Conservation (phyloP, 2,797 vertebrate species). For the Neosilurus hyrtlii region DNA sequence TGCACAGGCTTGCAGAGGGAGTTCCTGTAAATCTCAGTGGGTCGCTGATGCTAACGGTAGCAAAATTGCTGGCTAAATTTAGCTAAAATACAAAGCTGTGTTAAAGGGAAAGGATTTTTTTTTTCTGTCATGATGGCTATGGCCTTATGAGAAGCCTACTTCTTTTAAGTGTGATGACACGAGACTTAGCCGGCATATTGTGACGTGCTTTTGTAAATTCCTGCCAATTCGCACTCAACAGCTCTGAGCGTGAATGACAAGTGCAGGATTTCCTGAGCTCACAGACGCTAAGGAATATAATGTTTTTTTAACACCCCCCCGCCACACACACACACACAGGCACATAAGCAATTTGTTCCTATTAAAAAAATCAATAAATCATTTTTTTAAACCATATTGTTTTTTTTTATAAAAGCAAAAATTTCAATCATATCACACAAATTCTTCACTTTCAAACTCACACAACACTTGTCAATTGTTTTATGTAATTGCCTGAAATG, state of each 20-base stretch:
- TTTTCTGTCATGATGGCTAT: not conserved
- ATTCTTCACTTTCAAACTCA: not conserved
- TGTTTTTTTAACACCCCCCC: too few relatives aligned
- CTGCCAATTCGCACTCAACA: slow-evolving; percentile 16
- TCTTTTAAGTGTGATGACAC: not conserved
- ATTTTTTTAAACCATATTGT: too few relatives aligned
- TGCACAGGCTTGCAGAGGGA: not conserved
- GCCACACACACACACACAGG: too few relatives aligned
- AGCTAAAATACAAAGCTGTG: not conserved
- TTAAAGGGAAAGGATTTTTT: not conserved
- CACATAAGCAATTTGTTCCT: not conserved
- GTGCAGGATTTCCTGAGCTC: not conserved
- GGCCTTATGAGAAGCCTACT: not conserved
- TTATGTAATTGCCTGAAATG: too few relatives aligned
- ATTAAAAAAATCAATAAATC: too few relatives aligned
- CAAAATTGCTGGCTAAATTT: not conserved
- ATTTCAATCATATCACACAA: not conserved
- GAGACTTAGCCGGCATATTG: slow-evolving; percentile 1
- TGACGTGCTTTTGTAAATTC: slow-evolving; percentile 4
- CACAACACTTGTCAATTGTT: too few relatives aligned
- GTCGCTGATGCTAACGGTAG: too few relatives aligned
- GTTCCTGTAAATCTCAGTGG: not conserved
- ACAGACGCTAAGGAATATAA: not conserved
- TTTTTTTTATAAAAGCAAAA: not conserved
- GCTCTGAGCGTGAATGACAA: slow-evolving; percentile 9